phyloP scores from a whole-genome alignment of 2,888 invertebrate genomes.

The Eupithecia centaureata region DNA sequence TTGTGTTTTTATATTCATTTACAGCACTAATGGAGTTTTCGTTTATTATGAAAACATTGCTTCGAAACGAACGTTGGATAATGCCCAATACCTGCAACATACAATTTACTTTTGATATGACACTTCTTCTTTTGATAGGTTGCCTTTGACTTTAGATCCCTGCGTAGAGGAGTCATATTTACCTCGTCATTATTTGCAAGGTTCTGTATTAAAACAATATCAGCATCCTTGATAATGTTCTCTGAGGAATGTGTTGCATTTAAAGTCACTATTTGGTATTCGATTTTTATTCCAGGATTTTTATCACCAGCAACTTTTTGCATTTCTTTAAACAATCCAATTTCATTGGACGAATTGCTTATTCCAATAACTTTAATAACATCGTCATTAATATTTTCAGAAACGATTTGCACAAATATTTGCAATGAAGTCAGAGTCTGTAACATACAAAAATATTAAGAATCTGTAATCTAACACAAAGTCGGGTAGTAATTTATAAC shows the following conservation, averaged over 20 bases:
- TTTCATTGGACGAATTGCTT: conserved; percentile 18
- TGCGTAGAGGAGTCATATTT: not conserved
- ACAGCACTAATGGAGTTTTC: not conserved
- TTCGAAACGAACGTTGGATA: conserved; percentile 2
- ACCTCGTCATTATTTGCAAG: conserved; percentile 43
- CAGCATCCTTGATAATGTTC: conserved; percentile 25
- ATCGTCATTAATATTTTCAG: conserved; percentile 47
- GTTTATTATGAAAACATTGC: conserved; percentile 26
- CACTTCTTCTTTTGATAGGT: not conserved
- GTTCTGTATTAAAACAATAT: conserved; percentile 46
- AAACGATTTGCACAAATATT: conserved; percentile 50
- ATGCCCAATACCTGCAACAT: conserved; percentile 30
- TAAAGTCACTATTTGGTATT: conserved; percentile 36
- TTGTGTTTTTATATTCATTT: not conserved
- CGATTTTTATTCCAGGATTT: conserved; percentile 34
- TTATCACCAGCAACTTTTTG: conserved; percentile 23
- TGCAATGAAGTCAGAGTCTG: conserved; percentile 44
- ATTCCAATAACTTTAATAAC: conserved; percentile 44
- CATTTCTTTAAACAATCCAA: conserved; percentile 38
- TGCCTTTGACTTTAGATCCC: not conserved
- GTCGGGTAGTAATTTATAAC: no score
- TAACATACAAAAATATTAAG: conserved; percentile 1
- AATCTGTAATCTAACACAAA: no score
- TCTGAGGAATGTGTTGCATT: conserved; percentile 18
- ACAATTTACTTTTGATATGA: not conserved